Conservation (phyloP, 2,888 invertebrate genomes). For the Papilio elwesi region DNA sequence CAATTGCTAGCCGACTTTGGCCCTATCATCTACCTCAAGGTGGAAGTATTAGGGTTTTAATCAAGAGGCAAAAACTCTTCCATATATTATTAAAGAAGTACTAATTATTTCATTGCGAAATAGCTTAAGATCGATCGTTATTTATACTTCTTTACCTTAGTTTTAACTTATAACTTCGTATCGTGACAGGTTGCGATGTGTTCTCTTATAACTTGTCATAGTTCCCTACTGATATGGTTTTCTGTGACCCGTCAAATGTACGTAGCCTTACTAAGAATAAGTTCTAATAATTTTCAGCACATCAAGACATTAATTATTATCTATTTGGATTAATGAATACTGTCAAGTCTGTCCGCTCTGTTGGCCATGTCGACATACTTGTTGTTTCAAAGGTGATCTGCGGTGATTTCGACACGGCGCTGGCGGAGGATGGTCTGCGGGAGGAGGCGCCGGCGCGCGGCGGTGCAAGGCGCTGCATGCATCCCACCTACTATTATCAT, state of each 20-base stretch:
- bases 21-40: too few relatives aligned
- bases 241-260: background rate
- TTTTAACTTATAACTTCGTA: too few relatives aligned
- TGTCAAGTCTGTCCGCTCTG: conserved; percentile 13
- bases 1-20: too few relatives aligned
- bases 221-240: background rate
- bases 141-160: background rate
- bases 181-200: background rate
- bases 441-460: conserved; percentile 61
- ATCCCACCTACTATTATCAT: conserved; percentile 78
- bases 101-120: too few relatives aligned
- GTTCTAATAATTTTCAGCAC: background rate
- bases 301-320: background rate
- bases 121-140: too few relatives aligned
- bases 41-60: too few relatives aligned
- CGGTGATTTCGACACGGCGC: conserved; percentile 64
- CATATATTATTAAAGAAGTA: too few relatives aligned
- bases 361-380: conserved; percentile 18
- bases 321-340: conserved; percentile 17
- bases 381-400: conserved; percentile 64
- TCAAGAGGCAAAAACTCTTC: too few relatives aligned
- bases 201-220: background rate
- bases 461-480: conserved; percentile 67
- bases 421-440: conserved; percentile 59
- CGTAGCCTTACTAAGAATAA: background rate